phyloP scores from a whole-genome alignment of 2,888 invertebrate genomes.

The Tachina grossa region DNA sequence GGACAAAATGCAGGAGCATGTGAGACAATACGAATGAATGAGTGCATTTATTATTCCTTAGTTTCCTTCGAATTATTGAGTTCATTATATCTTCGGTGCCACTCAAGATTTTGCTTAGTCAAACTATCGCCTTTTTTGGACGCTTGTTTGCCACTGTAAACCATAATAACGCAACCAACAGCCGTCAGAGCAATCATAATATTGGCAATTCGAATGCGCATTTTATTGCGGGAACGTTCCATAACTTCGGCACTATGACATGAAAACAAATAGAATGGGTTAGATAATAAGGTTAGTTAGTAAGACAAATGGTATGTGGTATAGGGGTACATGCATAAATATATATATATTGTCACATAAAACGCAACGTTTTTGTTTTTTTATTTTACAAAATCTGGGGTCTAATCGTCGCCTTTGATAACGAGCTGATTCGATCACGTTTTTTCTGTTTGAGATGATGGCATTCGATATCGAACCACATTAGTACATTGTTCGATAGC shows the following conservation, averaged over 20 bases:
- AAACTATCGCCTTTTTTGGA: slow-evolving; percentile 88
- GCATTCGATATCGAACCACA: no score
- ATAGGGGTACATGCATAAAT: background rate
- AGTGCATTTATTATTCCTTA: slow-evolving; percentile 19
- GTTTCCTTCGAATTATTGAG: slow-evolving; percentile 19
- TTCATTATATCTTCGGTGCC: slow-evolving; percentile 87
- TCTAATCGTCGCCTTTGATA: no score
- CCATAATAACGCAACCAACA: slow-evolving; percentile 86
- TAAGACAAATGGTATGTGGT: background rate
- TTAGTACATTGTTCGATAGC: no score
- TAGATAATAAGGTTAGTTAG: background rate
- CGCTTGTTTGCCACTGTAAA: slow-evolving; percentile 88
- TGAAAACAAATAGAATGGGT: slow-evolving; percentile 34
- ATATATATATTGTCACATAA: no score
- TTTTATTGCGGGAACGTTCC: slow-evolving; percentile 87
- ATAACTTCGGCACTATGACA: slow-evolving; percentile 85
- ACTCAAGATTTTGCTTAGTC: slow-evolving; percentile 87
- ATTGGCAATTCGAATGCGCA: slow-evolving; percentile 89
- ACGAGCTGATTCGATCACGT: no score
- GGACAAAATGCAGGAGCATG: background rate
- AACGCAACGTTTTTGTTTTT: background rate
- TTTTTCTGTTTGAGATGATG: no score
- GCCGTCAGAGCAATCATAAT: slow-evolving; percentile 86
- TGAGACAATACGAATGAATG: background rate
- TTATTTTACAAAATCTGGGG: background rate